Evolutionary conservation across 2,797 vertebrate genomes (phyloP), one percentile per base, ranked within the genome.

Genomic region (Morus bassanus): DNA sequence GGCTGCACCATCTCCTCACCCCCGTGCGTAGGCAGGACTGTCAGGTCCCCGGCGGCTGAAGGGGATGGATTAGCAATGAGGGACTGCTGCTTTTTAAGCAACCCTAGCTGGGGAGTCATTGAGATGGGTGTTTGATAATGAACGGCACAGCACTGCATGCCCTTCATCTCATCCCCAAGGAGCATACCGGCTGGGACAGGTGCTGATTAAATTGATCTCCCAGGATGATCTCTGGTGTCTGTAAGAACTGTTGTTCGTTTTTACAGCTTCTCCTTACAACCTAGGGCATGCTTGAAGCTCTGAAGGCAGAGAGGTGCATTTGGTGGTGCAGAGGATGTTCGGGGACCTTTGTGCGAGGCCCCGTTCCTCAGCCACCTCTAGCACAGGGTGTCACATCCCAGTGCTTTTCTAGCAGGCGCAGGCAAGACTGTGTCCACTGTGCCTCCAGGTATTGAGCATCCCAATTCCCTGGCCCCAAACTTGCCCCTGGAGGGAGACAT

Each of bases 41-140:
- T 1, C 17, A 2, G 24, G 41, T 43, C 48, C 37, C 22, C 1
- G 0, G 12, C 2, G 3, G 39, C n/a, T 19, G 22, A 13, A 22
- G 41, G 41, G 22, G 18, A 17, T 18, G 67, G n/a, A 17, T 31
- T 7, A 53, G 56, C 0, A 1, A 24, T 2, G 18, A 75, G 69
- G 39, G 24, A 31, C 35, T 6, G 6, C 28, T 48, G 61, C 31
- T 48, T 14, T 50, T 61, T 4, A 11, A 50, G 61, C 35, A 30
- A 43, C 18, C 33, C 51, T 50, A 63, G 15, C 46, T 76, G 60
- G 35, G 28, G 23, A 37, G 37, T 16, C 7, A 0, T 19, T 8
- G 22, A 37, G 59, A 30, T 24, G 27, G 16, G 22, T 22, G 13
- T 48, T 53, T 28, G 39, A 9, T 28, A 43, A 64, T 37, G 51